Conservation (phyloP, 2,888 invertebrate species). For the Drosophila ezoana region DNA sequence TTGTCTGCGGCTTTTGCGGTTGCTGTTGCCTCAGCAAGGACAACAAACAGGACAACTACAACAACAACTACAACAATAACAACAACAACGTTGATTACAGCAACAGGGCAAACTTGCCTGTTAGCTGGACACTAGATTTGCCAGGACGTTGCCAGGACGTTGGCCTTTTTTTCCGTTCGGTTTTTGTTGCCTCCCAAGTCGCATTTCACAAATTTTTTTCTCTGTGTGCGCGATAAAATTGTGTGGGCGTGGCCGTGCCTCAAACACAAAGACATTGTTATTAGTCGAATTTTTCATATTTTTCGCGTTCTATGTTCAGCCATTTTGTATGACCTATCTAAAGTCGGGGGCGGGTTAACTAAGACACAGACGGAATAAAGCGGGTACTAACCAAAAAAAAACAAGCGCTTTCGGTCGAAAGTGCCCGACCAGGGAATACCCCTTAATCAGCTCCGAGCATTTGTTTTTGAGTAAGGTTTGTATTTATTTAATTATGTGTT, state of each 20-base stretch:
- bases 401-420: neutral
- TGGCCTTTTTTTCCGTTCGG: constrained; percentile 25
- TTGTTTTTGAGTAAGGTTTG: too few species aligned
- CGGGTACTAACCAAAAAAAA: too few species aligned
- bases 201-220: constrained; percentile 17
- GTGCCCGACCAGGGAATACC: neutral
- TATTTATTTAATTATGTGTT: too few species aligned
- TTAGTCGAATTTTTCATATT: constrained; percentile 62
- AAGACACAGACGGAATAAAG: constrained; percentile 3
- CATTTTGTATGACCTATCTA: constrained; percentile 38
- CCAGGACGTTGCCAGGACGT: constrained; percentile 33
- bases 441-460: neutral
- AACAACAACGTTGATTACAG: constrained; percentile 57
- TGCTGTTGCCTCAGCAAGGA: constrained; percentile 32
- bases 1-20: constrained; percentile 69
- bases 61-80: constrained; percentile 26
- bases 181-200: constrained; percentile 15
- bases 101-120: constrained; percentile 25
- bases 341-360: neutral
- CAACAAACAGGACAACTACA: constrained; percentile 28
- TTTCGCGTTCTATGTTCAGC: constrained; percentile 47
- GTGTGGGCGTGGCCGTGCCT: constrained; percentile 54
- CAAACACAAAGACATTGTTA: constrained; percentile 48
- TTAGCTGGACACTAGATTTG: constrained; percentile 22
- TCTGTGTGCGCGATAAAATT: constrained; percentile 55